phyloP scores from a whole-genome alignment of 37 sponge, comb jelly and placozoan species.

The Halisarca cf. caerulea region DNA sequence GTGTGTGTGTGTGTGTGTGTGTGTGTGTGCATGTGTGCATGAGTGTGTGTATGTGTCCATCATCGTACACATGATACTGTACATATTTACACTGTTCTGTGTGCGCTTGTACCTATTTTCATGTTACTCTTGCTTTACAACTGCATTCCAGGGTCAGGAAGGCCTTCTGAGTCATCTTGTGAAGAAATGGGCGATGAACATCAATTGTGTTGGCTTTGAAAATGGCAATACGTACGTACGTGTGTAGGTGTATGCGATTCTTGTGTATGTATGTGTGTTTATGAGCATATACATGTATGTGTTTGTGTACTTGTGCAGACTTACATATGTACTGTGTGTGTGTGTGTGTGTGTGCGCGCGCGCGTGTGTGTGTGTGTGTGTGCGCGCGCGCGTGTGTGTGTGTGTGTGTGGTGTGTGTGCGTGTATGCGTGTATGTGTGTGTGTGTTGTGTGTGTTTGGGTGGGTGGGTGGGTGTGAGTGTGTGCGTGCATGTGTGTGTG shows the following conservation, averaged over 20 bases:
- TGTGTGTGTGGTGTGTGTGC: no score
- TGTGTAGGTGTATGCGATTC: background rate
- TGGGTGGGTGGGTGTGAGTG: no score
- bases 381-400: no score
- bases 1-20: slow-evolving; percentile 18
- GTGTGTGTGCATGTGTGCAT: background rate
- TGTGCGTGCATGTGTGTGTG: no score
- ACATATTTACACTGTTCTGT: background rate
- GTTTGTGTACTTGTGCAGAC: no score
- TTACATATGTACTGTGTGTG: no score
- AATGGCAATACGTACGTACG: slow-evolving; percentile 50
- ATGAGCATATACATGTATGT: background rate
- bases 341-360: no score
- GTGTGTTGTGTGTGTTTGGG: no score
- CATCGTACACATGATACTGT: background rate
- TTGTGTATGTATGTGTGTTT: no score
- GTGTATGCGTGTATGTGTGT: no score
- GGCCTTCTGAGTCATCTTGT: slow-evolving; percentile 52
- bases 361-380: no score
- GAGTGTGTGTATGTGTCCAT: background rate
- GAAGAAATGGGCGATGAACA: slow-evolving; percentile 5
- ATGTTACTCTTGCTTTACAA: background rate
- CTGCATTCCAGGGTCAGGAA: slow-evolving; percentile 35
- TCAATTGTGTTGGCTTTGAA: slow-evolving; percentile 46
- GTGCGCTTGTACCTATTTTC: no score